Conservation (phyloP, 2,888 invertebrate species). For the Microchrysa polita region DNA sequence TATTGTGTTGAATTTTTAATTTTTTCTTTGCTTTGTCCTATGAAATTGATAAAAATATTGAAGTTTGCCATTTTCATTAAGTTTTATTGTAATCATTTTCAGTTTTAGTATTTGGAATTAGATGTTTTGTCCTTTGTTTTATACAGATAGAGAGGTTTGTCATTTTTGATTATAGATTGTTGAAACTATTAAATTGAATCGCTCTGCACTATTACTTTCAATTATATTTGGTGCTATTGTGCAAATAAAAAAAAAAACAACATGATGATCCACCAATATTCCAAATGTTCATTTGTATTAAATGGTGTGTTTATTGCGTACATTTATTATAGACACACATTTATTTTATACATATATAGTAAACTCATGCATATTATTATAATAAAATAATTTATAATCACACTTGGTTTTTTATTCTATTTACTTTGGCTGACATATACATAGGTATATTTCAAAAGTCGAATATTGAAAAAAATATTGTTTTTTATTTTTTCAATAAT, state of each 20-base stretch:
- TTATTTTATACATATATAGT: too few relatives aligned
- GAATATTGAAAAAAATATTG: slow-evolving; percentile 21
- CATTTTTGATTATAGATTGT: slow-evolving; percentile 16
- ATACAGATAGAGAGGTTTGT: background rate
- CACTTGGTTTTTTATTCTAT: background rate
- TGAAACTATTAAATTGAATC: background rate
- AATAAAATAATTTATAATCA: slow-evolving; percentile 32
- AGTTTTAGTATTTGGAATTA: background rate
- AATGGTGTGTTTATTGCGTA: slow-evolving; percentile 8
- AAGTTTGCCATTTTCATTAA: slow-evolving; percentile 3
- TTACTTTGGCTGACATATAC: too few relatives aligned
- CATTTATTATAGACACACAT: background rate
- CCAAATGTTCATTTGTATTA: slow-evolving; percentile 19
- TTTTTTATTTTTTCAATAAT: background rate
- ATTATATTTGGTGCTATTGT: background rate
- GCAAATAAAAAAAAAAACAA: background rate
- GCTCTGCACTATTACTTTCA: background rate
- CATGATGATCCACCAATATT: slow-evolving; percentile 17
- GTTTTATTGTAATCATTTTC: slow-evolving; percentile 28
- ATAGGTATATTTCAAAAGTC: slow-evolving; percentile 32
- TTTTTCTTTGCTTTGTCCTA: background rate
- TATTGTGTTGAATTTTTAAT: slow-evolving; percentile 5
- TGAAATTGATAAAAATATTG: background rate
- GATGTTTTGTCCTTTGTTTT: background rate
- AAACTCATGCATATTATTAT: background rate